Percentiles rank a stretch among this genome's conserved stretches.
Conservation (phyloP, 2,888 invertebrate genomes). For the Acholoe squamosa region DNA sequence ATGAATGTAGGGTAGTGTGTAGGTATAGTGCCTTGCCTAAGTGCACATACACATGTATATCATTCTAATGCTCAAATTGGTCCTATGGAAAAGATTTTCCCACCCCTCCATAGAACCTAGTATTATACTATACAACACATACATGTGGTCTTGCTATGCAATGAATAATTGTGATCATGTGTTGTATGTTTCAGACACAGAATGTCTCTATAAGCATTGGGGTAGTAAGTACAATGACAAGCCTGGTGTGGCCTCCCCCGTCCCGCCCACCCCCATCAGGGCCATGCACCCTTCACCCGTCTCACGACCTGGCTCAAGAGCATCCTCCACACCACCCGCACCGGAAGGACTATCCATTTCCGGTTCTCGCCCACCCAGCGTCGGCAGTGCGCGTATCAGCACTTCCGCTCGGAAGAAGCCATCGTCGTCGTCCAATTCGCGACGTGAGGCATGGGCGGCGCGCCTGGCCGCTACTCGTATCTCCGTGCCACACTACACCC, state of each 20-base stretch:
- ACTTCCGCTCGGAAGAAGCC: slow-evolving; percentile 9
- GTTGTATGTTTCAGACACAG: slow-evolving; percentile 46
- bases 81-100: too few relatives aligned
- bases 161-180: too few relatives aligned
- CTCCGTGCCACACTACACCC: slow-evolving; percentile 18
- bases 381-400: background rate
- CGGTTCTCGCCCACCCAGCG: slow-evolving; percentile 21
- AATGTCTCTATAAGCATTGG: slow-evolving; percentile 58
- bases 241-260: slow-evolving; percentile 27
- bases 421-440: background rate
- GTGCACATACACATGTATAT: too few relatives aligned
- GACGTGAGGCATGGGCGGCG: background rate
- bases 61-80: too few relatives aligned
- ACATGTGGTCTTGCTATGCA: too few relatives aligned
- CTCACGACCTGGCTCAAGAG: background rate
- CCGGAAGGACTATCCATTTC: slow-evolving; percentile 13
- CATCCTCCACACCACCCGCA: background rate
- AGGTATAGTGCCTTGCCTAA: too few relatives aligned
- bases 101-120: too few relatives aligned
- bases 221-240: slow-evolving; percentile 20
- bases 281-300: background rate
- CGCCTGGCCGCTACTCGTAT: background rate
- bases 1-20: too few relatives aligned
- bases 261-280: slow-evolving; percentile 45
- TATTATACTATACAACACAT: too few relatives aligned